Evolutionary conservation across 2,888 invertebrate species (phyloP), one percentile per base, ranked within the genome.

Genomic region (Germaria angustata): DNA sequence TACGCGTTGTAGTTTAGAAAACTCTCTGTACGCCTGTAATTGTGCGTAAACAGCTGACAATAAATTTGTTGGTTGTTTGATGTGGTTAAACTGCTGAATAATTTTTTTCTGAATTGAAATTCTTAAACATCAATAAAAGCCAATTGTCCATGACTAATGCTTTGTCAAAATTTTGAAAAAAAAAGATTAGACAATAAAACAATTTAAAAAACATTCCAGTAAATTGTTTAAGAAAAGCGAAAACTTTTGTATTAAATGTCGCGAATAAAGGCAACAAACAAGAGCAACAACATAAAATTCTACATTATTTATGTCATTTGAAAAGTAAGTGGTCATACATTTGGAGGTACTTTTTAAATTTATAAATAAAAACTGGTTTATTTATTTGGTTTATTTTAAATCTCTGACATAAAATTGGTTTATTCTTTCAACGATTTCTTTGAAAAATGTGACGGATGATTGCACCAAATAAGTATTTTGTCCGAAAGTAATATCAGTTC

Each of bases 71-170:
- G 17, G n/a, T 34, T 44, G 41, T 17, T 69, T 41, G 41, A 39
- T 68, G 61, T 63, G 61, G 63, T 55, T 51, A 53, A 44, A 55
- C 53, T 44, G 76, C 13, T 68, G 51, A 41, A 32, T 44, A 63
- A 22, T 69, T 61, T 76, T 28, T 28, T 28, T 28, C 28, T 28
- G 28, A 69, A 15, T 51, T 41, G 7, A 57, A 63, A 55, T 59
- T 46, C 22, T 55, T 36, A 55, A 71, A 63, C 17, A 49, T 13
- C 65, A 69, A 51, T 34, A 57, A 75, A 51, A 77, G 13, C 51
- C 71, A 79, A 82, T 82, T 75, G 78, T 46, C 82, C 82, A 77
- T 82, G 82, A 82, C 82, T 82, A 82, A 82, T 82, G 79, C 75
- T 44, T 22, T 75, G 73, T 66, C 82, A 75, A 75, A 51, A 28